A percentile compares a stretch with the other conserved stretches of the same genome.
Conservation (phyloP, 2,113 vertebrate genomes). For the Otis tarda region DNA sequence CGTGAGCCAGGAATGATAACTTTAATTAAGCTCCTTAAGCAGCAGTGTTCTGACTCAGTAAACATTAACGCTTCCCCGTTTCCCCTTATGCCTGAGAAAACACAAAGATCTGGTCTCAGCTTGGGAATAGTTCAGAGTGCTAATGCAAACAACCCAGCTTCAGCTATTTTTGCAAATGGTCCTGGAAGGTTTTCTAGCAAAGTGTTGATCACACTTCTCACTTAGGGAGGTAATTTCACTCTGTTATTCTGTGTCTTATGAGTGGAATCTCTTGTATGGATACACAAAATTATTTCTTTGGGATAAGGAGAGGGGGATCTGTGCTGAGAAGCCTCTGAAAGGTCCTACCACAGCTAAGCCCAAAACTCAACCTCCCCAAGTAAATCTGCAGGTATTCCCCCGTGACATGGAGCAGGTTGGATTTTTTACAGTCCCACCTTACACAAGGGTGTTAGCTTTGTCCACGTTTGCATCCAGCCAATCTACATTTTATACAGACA, state of each 20-base stretch:
- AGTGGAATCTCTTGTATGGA: not conserved
- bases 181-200: not conserved
- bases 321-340: not conserved
- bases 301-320: fast-evolving
- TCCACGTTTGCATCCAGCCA: not conserved
- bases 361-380: fast-evolving
- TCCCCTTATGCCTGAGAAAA: constrained; percentile 56
- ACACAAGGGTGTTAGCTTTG: not conserved
- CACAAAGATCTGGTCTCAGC: constrained; percentile 51
- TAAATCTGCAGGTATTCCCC: not conserved
- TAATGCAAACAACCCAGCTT: constrained; percentile 62
- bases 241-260: not conserved
- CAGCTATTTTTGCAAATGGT: constrained; percentile 43
- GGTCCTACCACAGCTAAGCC: not conserved
- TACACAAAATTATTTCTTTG: not conserved
- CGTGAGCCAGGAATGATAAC: not conserved
- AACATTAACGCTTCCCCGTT: constrained; percentile 56
- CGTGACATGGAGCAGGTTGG: not conserved
- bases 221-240: not conserved
- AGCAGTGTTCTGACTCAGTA: constrained; percentile 22
- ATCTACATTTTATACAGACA: not conserved
- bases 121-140: constrained; percentile 54
- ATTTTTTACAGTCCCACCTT: not conserved
- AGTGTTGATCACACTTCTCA: constrained; percentile 7
- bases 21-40: constrained; percentile 47